Evolutionary conservation across 2,113 vertebrate species (phyloP).

Genomic region (Megalops atlanticus): DNA sequence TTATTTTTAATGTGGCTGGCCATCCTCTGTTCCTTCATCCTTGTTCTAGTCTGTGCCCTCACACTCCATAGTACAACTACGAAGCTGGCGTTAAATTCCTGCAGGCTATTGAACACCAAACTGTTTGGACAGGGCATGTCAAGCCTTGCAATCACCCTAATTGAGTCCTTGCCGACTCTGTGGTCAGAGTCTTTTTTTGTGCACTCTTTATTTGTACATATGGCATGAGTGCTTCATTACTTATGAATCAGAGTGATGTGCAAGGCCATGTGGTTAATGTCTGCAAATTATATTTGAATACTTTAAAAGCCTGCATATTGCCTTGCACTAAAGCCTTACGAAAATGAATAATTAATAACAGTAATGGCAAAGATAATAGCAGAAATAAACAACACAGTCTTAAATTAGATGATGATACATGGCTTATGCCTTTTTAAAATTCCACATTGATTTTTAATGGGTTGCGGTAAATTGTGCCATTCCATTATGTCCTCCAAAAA

Average conservation of each 20-base stretch:
- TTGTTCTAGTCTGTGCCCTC: not conserved
- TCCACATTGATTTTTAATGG: conserved; percentile 64
- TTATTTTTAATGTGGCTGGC: conserved; percentile 11
- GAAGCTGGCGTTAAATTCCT: not conserved
- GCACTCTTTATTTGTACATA: not conserved
- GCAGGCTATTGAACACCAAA: not conserved
- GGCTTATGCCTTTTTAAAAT: conserved; percentile 63
- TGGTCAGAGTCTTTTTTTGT: not conserved
- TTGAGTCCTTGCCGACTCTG: not conserved
- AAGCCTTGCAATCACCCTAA: not conserved
- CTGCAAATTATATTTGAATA: conserved; percentile 37
- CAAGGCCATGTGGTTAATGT: not conserved
- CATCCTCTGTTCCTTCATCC: conserved; percentile 9
- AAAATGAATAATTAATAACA: conserved; percentile 62
- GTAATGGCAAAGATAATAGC: conserved; percentile 2
- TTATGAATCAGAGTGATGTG: not conserved
- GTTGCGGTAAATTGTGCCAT: conserved; percentile 58
- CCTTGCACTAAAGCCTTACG: conserved; percentile 45
- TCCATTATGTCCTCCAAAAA: conserved; percentile 49
- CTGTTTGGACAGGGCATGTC: conserved; percentile 10
- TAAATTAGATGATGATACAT: conserved; percentile 67
- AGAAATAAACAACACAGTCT: conserved; percentile 51
- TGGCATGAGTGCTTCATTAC: not conserved
- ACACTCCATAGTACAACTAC: not conserved
- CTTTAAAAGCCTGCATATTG: conserved; percentile 23